Conservation (phyloP, 1,140 invertebrate genomes). For the Stratiolaelaps scimitus region DNA sequence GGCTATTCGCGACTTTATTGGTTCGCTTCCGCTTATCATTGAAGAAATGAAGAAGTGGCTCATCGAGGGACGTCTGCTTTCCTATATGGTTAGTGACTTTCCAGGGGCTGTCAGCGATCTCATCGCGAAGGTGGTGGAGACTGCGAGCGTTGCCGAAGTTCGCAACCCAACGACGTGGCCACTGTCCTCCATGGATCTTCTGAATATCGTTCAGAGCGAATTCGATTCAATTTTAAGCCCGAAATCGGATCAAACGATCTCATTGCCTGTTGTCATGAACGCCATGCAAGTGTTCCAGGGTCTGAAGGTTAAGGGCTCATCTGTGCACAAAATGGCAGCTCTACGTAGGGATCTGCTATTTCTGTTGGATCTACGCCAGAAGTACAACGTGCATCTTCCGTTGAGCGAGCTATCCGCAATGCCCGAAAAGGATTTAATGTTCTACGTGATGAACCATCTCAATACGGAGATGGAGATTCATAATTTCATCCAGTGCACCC, state of each 20-base stretch:
- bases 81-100: constrained; percentile 11
- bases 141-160: not conserved
- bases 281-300: constrained; percentile 25
- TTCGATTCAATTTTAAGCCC: not conserved
- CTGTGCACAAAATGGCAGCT: constrained; percentile 10
- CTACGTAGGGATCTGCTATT: not conserved
- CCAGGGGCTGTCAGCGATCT: not conserved
- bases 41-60: constrained; percentile 16
- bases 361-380: not conserved
- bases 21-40: not conserved
- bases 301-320: constrained; percentile 4
- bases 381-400: constrained; percentile 7
- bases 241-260: not conserved
- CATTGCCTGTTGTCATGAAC: constrained; percentile 5
- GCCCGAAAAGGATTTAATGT: constrained; percentile 19
- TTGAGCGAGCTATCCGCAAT: not conserved
- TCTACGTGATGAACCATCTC: constrained; percentile 25
- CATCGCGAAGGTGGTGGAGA: not conserved
- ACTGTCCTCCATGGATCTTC: not conserved
- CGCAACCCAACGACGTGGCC: not conserved
- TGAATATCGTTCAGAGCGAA: not conserved
- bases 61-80: not conserved
- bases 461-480: constrained; percentile 4
- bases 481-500: constrained; percentile 15
- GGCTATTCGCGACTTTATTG: not conserved